These are phyloP conservation scores for Phataginus tricuspis DNA, from an alignment of 2,797 vertebrate species.

Conservation along the genomic window DNA sequence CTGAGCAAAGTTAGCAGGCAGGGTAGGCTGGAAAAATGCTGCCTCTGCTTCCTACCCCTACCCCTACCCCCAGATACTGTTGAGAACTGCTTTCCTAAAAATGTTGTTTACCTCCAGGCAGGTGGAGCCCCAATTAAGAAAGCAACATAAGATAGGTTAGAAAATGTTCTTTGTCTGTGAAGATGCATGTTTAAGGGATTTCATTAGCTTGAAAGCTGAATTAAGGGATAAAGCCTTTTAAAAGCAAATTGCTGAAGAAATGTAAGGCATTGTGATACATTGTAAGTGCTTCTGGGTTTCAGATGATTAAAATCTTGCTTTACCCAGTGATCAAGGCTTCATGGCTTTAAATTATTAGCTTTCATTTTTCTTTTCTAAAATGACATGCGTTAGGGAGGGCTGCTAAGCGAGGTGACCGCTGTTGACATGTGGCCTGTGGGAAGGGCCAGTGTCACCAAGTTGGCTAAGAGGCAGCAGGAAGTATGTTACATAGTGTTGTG, in stretches of 20 bases:
- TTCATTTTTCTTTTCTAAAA: conserved; percentile 56
- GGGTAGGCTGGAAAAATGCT: background rate
- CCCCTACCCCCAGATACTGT: background rate
- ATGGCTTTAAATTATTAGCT: conserved; percentile 48
- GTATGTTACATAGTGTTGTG: background rate
- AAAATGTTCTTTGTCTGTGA: background rate
- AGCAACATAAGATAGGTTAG: background rate
- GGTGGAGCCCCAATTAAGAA: background rate
- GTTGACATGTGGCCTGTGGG: conserved; percentile 8
- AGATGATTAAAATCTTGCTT: conserved; percentile 28
- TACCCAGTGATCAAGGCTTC: background rate
- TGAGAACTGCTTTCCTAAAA: background rate
- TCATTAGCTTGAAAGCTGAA: background rate
- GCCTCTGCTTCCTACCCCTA: background rate
- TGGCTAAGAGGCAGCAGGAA: conserved; percentile 12
- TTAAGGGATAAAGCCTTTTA: conserved; percentile 34
- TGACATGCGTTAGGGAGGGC: background rate
- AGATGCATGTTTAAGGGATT: background rate
- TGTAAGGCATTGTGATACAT: background rate
- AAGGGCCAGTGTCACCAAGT: conserved; percentile 43
- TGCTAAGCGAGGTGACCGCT: background rate
- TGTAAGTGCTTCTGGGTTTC: conserved; percentile 34
- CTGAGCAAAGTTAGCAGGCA: background rate
- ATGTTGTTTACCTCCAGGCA: background rate
- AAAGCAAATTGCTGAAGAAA: conserved; percentile 51